Evolutionary conservation across 2,113 vertebrate species (phyloP).

Genomic region (Osmerus eperlanus): DNA sequence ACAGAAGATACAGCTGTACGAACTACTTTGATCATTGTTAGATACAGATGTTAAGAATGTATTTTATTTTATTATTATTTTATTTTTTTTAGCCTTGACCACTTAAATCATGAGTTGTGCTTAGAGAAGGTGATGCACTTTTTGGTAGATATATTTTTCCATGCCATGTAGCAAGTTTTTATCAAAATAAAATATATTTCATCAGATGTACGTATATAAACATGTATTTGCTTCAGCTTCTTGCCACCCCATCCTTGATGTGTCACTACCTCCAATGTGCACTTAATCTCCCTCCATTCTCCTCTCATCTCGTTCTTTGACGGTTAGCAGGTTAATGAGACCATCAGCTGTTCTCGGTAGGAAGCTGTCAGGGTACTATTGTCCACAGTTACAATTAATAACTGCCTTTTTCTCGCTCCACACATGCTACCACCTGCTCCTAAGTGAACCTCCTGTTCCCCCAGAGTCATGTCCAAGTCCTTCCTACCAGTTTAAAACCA

Average conservation of each 20-base stretch:
- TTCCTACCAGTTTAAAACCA: no score
- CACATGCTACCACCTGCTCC: not conserved
- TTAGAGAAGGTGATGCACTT: slow-evolving; percentile 6
- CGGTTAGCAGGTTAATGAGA: not conserved
- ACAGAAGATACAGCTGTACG: not conserved
- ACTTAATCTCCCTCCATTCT: not conserved
- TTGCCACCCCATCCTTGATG: not conserved
- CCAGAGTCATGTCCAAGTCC: no score
- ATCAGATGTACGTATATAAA: slow-evolving; percentile 7
- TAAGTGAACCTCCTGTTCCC: not conserved
- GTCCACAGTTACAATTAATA: no score
- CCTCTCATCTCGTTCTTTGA: not conserved
- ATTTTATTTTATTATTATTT: not conserved
- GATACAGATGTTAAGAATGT: not conserved
- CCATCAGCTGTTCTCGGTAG: no score
- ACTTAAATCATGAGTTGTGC: no score
- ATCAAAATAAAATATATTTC: slow-evolving; percentile 16
- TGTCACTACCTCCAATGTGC: not conserved
- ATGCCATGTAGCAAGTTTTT: slow-evolving; percentile 14
- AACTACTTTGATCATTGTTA: not conserved
- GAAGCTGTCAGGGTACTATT: no score
- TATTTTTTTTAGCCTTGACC: no score
- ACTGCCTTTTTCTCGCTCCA: no score
- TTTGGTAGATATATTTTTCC: slow-evolving; percentile 10
- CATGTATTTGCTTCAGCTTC: not conserved